A percentile compares a stretch with the other conserved stretches of the same genome.
Evolutionary conservation across 2,888 invertebrate genomes (phyloP).

Genomic region (Leptopilina myrica): DNA sequence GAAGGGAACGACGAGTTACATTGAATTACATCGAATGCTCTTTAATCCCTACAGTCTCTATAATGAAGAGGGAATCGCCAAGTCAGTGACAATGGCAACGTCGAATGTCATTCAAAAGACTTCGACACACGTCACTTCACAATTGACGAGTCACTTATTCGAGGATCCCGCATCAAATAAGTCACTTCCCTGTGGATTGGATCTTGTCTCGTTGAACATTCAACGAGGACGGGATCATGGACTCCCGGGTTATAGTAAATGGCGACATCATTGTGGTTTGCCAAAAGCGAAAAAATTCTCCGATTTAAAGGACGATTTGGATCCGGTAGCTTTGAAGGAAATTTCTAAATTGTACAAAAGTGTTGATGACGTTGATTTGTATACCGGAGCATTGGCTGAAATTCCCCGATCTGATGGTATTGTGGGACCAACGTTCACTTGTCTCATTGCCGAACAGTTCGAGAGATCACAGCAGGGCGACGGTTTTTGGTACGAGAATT

Average conservation of each 20-base stretch:
- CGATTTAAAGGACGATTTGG: slow-evolving; percentile 82
- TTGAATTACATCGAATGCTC: slow-evolving; percentile 87
- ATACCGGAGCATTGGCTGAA: slow-evolving; percentile 92
- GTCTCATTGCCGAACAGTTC: slow-evolving; percentile 92
- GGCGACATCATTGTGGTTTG: slow-evolving; percentile 87
- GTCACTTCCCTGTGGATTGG: slow-evolving; percentile 83
- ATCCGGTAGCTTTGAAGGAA: slow-evolving; percentile 81
- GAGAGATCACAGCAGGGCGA: slow-evolving; percentile 88
- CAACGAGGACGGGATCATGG: slow-evolving; percentile 94
- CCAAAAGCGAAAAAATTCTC: slow-evolving; percentile 80
- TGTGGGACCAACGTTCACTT: slow-evolving; percentile 90
- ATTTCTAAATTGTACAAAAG: slow-evolving; percentile 84
- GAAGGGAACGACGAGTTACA: slow-evolving; percentile 79
- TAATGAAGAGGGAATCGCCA: slow-evolving; percentile 80
- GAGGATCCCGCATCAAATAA: slow-evolving; percentile 77
- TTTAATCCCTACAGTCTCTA: slow-evolving; percentile 89
- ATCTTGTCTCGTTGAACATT: slow-evolving; percentile 91
- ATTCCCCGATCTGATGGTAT: slow-evolving; percentile 84
- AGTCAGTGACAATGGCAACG: slow-evolving; percentile 82
- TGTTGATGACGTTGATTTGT: slow-evolving; percentile 92
- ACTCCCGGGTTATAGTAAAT: slow-evolving; percentile 86
- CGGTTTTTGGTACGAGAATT: slow-evolving; percentile 92
- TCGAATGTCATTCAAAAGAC: slow-evolving; percentile 71
- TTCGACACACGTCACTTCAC: slow-evolving; percentile 74
- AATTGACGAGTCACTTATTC: slow-evolving; percentile 83